phyloP scores from a whole-genome alignment of 2,797 vertebrate genomes.

The Enoplosus armatus region DNA sequence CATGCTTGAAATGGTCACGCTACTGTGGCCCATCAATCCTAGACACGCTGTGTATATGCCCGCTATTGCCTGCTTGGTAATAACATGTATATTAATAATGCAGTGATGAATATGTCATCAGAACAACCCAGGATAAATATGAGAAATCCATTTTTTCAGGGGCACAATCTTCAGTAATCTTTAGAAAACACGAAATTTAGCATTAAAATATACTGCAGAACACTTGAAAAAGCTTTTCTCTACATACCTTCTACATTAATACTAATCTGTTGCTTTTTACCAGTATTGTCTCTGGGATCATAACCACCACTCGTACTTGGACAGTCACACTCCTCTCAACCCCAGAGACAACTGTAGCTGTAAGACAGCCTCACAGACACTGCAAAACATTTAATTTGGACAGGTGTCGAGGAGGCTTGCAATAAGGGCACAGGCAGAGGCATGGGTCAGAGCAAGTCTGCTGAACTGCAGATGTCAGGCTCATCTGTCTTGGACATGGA shows the following conservation, averaged over 20 bases:
- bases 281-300: conserved; percentile 4
- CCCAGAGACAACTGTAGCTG: conserved; percentile 28
- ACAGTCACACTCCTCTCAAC: conserved; percentile 9
- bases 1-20: conserved; percentile 30
- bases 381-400: conserved; percentile 59
- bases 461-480: conserved; percentile 78
- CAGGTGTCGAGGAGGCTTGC: conserved; percentile 46
- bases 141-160: background rate
- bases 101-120: background rate
- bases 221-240: background rate
- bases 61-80: too few relatives aligned
- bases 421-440: conserved; percentile 50
- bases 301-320: background rate
- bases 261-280: background rate
- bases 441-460: conserved; percentile 68
- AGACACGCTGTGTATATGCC: background rate
- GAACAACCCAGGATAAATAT: background rate
- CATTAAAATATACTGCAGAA: background rate
- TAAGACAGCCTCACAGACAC: conserved; percentile 40
- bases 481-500: conserved; percentile 60
- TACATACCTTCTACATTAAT: background rate
- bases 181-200: background rate
- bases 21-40: conserved; percentile 30
- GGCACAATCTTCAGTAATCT: background rate
- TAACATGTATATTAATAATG: too few relatives aligned